These are phyloP conservation scores for Etheostoma nigrum DNA, from an alignment of 2,797 vertebrate genomes.

Conservation along the genomic window DNA sequence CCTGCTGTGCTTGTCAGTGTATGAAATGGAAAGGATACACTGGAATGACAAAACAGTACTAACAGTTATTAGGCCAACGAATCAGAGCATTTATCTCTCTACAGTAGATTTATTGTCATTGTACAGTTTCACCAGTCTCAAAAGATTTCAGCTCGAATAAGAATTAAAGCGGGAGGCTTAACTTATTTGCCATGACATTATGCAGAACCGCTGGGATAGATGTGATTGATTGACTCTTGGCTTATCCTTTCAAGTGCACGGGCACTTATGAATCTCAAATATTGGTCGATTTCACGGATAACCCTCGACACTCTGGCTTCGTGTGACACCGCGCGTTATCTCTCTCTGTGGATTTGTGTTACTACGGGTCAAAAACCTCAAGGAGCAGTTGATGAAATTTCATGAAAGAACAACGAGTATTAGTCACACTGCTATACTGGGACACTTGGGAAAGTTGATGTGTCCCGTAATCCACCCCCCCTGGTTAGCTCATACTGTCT, in stretches of 20 bases:
- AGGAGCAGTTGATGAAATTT: conserved; percentile 66
- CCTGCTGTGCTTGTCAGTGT: neutral
- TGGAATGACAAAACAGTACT: neutral
- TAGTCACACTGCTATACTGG: conserved; percentile 61
- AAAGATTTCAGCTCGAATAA: conserved; percentile 49
- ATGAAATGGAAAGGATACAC: neutral
- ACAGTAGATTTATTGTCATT: conserved; percentile 37
- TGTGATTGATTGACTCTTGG: conserved; percentile 53
- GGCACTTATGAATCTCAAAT: conserved; percentile 65
- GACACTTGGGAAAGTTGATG: conserved; percentile 75
- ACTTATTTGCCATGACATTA: conserved; percentile 63
- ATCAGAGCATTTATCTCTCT: neutral
- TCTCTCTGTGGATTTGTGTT: conserved; percentile 33
- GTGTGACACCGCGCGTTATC: conserved; percentile 39
- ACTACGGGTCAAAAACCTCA: conserved; percentile 51
- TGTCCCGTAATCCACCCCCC: conserved; percentile 1
- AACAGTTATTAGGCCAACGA: neutral
- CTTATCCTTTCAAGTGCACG: conserved; percentile 57
- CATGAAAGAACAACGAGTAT: conserved; percentile 59
- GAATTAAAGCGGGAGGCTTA: conserved; percentile 57
- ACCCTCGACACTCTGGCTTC: conserved; percentile 25
- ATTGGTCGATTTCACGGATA: conserved; percentile 69
- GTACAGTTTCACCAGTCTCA: conserved; percentile 26
- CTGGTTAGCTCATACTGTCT: conserved; percentile 53
- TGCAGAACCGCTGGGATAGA: conserved; percentile 45